Evolutionary conservation across 2,113 vertebrate genomes (phyloP).

Genomic region (Petaurus breviceps): DNA sequence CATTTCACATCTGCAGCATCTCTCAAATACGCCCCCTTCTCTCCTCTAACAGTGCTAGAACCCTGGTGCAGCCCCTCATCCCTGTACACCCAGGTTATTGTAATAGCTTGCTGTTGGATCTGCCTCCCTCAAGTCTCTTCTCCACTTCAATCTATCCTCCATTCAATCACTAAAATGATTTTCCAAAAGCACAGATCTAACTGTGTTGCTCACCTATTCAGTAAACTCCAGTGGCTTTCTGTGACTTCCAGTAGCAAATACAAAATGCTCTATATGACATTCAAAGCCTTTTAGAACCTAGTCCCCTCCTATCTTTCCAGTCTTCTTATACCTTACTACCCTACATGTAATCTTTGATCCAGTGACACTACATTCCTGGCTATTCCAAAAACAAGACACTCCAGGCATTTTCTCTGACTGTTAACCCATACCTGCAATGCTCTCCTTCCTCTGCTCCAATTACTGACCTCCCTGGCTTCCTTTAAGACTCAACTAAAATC

Average conservation of each 20-base stretch:
- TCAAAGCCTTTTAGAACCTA: not conserved
- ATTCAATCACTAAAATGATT: not conserved
- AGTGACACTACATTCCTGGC: not conserved
- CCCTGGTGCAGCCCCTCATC: not conserved
- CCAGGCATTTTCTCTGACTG: not conserved
- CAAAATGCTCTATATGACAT: not conserved
- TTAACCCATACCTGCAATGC: not conserved
- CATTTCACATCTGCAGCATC: not conserved
- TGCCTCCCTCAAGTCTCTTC: not conserved
- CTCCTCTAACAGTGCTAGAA: not conserved
- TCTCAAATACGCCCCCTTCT: not conserved
- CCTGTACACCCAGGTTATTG: not conserved
- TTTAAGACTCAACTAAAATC: not conserved
- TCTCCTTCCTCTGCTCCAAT: not conserved
- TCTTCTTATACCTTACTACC: not conserved
- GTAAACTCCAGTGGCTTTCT: not conserved
- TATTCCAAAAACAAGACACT: not conserved
- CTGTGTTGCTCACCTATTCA: not conserved
- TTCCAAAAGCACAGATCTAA: not conserved
- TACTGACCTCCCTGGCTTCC: not conserved
- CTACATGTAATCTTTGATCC: not conserved
- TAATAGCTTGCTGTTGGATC: not conserved
- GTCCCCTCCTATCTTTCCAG: not conserved
- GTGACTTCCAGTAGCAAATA: not conserved
- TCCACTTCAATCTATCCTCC: not conserved